A percentile compares a stretch with the other conserved stretches of the same genome.
These are phyloP conservation scores for Lacerta viridis DNA, from an alignment of 2,797 vertebrate species.

Conservation along the genomic window DNA sequence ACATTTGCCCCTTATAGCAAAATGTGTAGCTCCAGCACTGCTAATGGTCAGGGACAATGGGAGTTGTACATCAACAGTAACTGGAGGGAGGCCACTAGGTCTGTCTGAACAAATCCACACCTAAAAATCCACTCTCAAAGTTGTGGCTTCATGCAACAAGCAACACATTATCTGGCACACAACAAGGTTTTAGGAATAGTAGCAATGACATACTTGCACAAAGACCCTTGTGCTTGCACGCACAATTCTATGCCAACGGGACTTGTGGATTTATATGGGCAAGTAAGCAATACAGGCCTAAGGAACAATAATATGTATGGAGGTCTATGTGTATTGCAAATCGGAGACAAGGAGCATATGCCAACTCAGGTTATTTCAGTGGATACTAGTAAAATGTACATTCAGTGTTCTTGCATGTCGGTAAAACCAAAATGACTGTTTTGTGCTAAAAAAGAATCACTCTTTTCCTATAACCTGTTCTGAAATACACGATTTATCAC, in stretches of 20 bases:
- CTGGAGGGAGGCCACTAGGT: not conserved
- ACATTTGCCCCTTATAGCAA: too few relatives aligned
- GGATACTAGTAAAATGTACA: constrained; percentile 36
- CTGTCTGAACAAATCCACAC: not conserved
- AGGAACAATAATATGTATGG: constrained; percentile 18
- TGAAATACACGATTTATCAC: constrained; percentile 42
- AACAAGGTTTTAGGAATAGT: constrained; percentile 10
- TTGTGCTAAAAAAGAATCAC: not conserved
- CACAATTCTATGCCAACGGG: not conserved
- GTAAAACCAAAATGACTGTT: constrained; percentile 24
- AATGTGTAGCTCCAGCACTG: too few relatives aligned
- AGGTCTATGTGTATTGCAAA: not conserved
- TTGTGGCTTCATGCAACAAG: not conserved
- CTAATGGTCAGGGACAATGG: too few relatives aligned
- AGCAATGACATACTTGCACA: constrained; percentile 39
- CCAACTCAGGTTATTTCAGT: not conserved
- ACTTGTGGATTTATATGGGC: not conserved
- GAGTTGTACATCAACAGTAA: too few relatives aligned
- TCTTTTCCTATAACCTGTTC: constrained; percentile 41
- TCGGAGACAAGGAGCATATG: not conserved
- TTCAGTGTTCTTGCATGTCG: constrained; percentile 19
- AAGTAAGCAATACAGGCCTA: not conserved
- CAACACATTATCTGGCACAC: not conserved
- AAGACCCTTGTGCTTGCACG: constrained; percentile 6
- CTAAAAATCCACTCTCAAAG: not conserved